Conservation (phyloP, 2,888 invertebrate species). For the Ectemnius continuus region DNA sequence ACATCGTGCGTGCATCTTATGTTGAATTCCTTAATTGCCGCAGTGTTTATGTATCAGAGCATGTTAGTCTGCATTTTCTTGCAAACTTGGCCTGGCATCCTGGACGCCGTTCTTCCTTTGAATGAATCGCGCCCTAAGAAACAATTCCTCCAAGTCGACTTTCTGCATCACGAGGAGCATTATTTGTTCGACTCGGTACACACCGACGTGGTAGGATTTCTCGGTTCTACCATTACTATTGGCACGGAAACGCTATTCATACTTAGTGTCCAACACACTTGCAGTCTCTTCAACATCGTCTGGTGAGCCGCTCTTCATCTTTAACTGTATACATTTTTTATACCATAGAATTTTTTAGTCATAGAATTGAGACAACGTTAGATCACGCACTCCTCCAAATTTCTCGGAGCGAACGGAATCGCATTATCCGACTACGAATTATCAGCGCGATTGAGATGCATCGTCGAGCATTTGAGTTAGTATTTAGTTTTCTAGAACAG, state of each 20-base stretch:
- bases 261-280: slow-evolving; percentile 16
- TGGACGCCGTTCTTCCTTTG: slow-evolving; percentile 14
- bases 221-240: slow-evolving; percentile 19
- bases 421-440: not conserved
- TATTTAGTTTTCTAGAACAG: not conserved
- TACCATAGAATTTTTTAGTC: not conserved
- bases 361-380: not conserved
- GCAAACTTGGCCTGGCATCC: slow-evolving; percentile 18
- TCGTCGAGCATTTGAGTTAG: not conserved
- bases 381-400: not conserved
- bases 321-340: not conserved
- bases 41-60: slow-evolving; percentile 22
- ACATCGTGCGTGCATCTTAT: not conserved
- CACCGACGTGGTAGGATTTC: not conserved
- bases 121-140: slow-evolving; percentile 20
- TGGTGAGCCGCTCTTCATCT: slow-evolving; percentile 4
- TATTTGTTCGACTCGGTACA: not conserved
- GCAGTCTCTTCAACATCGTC: slow-evolving; percentile 21
- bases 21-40: not conserved
- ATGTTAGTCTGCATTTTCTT: slow-evolving; percentile 5
- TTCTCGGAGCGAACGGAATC: not conserved
- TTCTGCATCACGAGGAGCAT: slow-evolving; percentile 17
- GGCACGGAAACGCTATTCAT: slow-evolving; percentile 28
- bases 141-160: not conserved
- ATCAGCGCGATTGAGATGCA: not conserved